A percentile compares a stretch with the other conserved stretches of the same genome.
These are phyloP conservation scores for Autographa gamma DNA, from an alignment of 2,888 invertebrate genomes.

Conservation along the genomic window DNA sequence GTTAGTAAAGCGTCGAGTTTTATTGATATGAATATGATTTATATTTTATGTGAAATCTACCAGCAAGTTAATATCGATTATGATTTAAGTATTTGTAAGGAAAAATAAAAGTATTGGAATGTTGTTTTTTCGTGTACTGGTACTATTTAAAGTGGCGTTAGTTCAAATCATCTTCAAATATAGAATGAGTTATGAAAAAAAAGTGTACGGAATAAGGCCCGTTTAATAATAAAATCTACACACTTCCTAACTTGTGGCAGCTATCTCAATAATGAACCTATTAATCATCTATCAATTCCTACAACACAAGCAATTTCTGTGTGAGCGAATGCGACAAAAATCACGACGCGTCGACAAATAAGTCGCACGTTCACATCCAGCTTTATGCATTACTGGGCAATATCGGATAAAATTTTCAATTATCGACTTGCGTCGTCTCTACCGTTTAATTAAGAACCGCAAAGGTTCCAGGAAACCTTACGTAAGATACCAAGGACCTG, in stretches of 20 bases:
- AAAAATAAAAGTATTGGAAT: no score
- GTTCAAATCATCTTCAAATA: no score
- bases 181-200: no score
- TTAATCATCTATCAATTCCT: neutral
- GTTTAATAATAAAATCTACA: neutral
- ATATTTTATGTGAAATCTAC: neutral
- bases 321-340: neutral
- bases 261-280: neutral
- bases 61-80: neutral
- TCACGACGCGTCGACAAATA: conserved; percentile 24
- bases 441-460: conserved; percentile 43
- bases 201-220: no score
- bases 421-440: conserved; percentile 27
- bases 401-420: conserved; percentile 57
- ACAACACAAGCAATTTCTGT: neutral
- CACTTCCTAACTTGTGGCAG: neutral
- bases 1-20: conserved; percentile 1
- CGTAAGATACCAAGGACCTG: conserved; percentile 8
- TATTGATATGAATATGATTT: conserved; percentile 5
- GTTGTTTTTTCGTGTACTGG: no score
- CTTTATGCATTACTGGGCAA: conserved; percentile 9
- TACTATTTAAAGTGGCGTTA: no score
- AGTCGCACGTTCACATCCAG: conserved; percentile 17
- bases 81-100: neutral
- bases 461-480: conserved; percentile 21